Base-by-base conservation (phyloP, 1,140 invertebrate species). In the Stegodyphus mimosarum region DNA sequence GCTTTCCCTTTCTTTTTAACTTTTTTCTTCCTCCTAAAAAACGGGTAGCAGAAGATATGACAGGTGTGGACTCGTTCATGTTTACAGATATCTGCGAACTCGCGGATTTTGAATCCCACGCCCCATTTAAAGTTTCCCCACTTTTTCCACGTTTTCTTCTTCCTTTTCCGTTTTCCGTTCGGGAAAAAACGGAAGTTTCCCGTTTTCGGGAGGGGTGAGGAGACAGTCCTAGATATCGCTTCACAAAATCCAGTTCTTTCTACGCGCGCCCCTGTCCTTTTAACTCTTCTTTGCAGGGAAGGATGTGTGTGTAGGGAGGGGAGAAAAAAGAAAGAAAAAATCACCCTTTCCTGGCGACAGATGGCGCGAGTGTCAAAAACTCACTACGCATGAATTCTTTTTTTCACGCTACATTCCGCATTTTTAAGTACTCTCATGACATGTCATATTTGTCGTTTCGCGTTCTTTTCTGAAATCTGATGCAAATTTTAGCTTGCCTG, bases 161-260 rank as follows among this genome's bases (percentile, higher is more conserved):
- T 63, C 76, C 13, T 64, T 67, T 78, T 78, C 76, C 76, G 64
- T 78, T 78, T 78, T 67, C 76, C 76, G 76, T 76, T 64, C 15
- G 11, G 7, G 48, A 13, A 51, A 69, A 78, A 78, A 48, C 63
- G 76, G 76, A 78, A 78, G 76, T 78, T 78, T 78, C 66, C 50
- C 15, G 74, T 55, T 66, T 76, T 49, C 15, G 6, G 60, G 60
- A 17, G 72, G 72, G 72, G 33, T 11, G 18, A 17, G n/a, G 10
- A 5, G 49, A 11, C 52, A 74, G 15, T 2, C 66, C 66, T 9
- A 67, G 66, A 67, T 67, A 67, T 67, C n/a, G 33, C 15, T 33
- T 33, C 33, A 33, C 33, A 33, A 33, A 33, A 33, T 33, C 33
- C 33, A 33, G 33, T 33, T 33, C 33, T 33, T 33, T 1, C 33